Evolutionary conservation across 2,888 invertebrate genomes (phyloP), one percentile per base, ranked within the genome.

Genomic region (Dicyrtoma fusca): DNA sequence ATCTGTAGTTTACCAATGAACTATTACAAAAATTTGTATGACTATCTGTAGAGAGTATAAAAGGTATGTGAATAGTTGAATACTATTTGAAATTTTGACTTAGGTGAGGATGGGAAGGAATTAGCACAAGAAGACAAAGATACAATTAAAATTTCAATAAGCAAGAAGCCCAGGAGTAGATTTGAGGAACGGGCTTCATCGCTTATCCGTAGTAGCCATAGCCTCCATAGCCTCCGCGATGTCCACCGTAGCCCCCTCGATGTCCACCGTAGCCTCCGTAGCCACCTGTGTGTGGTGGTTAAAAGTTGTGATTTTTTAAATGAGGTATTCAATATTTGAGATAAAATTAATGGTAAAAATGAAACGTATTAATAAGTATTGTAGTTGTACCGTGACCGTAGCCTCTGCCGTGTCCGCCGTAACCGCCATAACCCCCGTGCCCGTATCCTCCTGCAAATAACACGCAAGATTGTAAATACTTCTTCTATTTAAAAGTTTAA

Each of bases 191-290:
- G 2, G 4, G n/a, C 49, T 49, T 17, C 49, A 49, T 49, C 4
- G 3, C 19, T 53, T 53, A 68, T 10, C 61, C 61, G 49, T 59
- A 61, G 49, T 26, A 65, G 13, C 69, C 63, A 25, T 68, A 66
- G 17, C 68, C 72, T 13, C 69, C 51, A 10, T 49, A 51, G 6
- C 72, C 66, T 14, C 14, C 55, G 34, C 70, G 49, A 14, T 49
- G 44, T 42, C 42, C 42, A 45, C 34, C 34, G 8, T 34, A 34
- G 4, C 34, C 34, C 8, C 34, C 34, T 34, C 34, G 34, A 8
- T 34, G 34, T 25, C 57, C 19, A 45, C 64, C 64, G 47, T 64
- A 49, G n/a, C 64, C 57, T 57, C 57, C 57, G 25, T 57, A 57
- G n/a, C 57, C 57, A 57, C 64, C 63, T 63, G 34, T 34, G n/a